Percentiles rank a stretch among this genome's conserved stretches.
These are phyloP conservation scores for Panopea generosa DNA, from an alignment of 2,888 invertebrate genomes.

Conservation along the genomic window DNA sequence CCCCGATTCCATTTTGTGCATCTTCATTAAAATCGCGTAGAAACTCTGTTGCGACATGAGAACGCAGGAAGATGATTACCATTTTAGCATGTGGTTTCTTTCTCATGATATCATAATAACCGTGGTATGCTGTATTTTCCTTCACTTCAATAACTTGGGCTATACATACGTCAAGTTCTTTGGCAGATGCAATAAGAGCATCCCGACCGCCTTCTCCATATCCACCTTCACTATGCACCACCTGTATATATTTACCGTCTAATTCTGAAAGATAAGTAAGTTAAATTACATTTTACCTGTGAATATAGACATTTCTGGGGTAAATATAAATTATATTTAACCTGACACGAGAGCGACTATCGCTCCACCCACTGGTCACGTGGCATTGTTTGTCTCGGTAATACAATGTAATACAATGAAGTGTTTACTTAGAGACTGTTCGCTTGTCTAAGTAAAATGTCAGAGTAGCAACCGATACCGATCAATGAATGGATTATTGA, in stretches of 20 bases:
- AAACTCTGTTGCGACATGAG: conserved; percentile 42
- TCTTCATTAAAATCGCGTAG: conserved; percentile 12
- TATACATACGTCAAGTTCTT: conserved; percentile 41
- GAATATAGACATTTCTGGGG: too few relatives aligned
- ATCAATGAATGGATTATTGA: too few relatives aligned
- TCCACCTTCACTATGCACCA: conserved; percentile 58
- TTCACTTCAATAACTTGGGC: conserved; percentile 39
- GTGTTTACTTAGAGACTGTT: too few relatives aligned
- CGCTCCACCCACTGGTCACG: too few relatives aligned
- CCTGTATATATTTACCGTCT: conserved; percentile 51
- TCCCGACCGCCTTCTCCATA: conserved; percentile 58
- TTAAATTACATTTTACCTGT: too few relatives aligned
- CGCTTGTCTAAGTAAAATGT: too few relatives aligned
- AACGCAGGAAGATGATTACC: conserved; percentile 52
- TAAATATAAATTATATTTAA: too few relatives aligned
- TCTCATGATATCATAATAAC: conserved; percentile 25
- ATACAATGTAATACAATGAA: too few relatives aligned
- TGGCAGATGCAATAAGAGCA: conserved; percentile 16
- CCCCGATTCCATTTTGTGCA: conserved; percentile 30
- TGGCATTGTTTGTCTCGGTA: too few relatives aligned
- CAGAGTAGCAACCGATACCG: too few relatives aligned
- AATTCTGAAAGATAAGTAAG: conserved; percentile 27
- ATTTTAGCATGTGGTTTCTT: conserved; percentile 43
- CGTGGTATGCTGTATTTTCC: conserved; percentile 22
- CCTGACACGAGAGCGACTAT: too few relatives aligned